Base-by-base conservation (phyloP, 2,113 vertebrate species). In the Galemys pyrenaicus region DNA sequence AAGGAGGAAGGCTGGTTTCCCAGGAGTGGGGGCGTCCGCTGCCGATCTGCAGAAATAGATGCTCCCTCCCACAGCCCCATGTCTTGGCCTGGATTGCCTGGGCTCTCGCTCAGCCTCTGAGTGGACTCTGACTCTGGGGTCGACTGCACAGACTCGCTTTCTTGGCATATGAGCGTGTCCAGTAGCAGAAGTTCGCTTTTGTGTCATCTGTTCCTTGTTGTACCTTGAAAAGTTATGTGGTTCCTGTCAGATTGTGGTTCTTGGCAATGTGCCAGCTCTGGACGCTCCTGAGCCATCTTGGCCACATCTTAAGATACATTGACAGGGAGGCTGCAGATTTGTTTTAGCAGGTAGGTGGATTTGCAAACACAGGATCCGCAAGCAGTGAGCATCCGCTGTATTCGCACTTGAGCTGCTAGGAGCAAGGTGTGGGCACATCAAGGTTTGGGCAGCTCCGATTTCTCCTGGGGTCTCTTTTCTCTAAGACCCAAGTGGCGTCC, bases 21-120 rank as follows among this genome's bases (percentile, higher is more conserved):
- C 83, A 54, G 74, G 3, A 56, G 62, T n/a, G 2, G 44, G 56
- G 82, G 86, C 85, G 16, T 68, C 94, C 87, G 95, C 86, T 81
- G 64, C 56, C 9, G n/a, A 12, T 37, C 46, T 6, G 67, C 56
- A 75, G 74, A 44, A 91, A 32, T 10, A 68, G 90, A 78, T 68
- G 32, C 0, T 0, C 30, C 46, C 64, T 68, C 82, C 46, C 68
- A 37, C 80, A 64, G 54, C 54, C 5, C 1, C 1, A 16, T 73
- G 56, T 28, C 73, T 68, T 62, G 78, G 82, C 78, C 86, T 74
- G 86, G 35, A 0, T 44, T 44, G 15, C 68, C 9, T 0, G 1
- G 82, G 86, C 78, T 88, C 58, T 32, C 39, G 0, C 70, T 79
- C 62, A 49, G 3, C 5, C 51, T 85, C 20, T 0, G n/a, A 15